Base-by-base conservation (phyloP, 1,140 invertebrate species). In the Apis florea region DNA sequence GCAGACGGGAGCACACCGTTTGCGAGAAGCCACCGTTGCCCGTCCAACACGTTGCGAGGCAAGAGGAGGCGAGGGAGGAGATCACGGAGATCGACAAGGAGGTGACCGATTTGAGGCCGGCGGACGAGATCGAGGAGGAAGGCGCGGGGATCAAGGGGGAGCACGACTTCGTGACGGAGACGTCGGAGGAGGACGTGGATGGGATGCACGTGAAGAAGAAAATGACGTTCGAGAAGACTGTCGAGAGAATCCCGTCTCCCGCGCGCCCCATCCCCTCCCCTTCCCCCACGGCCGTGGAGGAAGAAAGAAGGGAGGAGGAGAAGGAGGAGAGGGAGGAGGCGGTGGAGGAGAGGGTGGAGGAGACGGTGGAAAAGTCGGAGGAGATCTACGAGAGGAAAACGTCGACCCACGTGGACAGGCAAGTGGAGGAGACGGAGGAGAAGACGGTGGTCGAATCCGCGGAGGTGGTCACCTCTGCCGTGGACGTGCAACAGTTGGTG, bases 221-320 rank as follows among this genome's bases (percentile, higher is more conserved):
- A 24, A 93, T 90, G 9, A 92, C 91, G 10, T 93, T 93, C 64
- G 93, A 94, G 73, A 94, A 93, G 40, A 93, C 93, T 0, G 88
- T 94, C 0, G 90, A 86, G 63, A 80, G 56, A 89, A 70, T 72
- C 86, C 82, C 92, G 1, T 90, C 90, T 0, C 92, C 92, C 0
- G 89, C 90, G 26, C 68, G 58, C 49, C 47, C 71, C 11, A 51
- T 21, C 12, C 0, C 31, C 31, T 5, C 31, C 2, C 49, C 63
- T 15, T 5, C 31, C 2, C 49, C 63, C 12, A 49, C 53, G 1
- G 74, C 71, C 8, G 67, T 58, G 51, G 31, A 67, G 8, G 69
- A 88, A 1, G 64, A 83, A 12, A 12, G 13, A 8, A n/a, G 21
- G 26, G 64, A 82, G 2, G 56, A 79, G 49, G 61, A 2, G 12